Percentiles rank a stretch among this genome's conserved stretches.
Conservation (phyloP, 2,888 invertebrate genomes). For the Nomada ferruginata region DNA sequence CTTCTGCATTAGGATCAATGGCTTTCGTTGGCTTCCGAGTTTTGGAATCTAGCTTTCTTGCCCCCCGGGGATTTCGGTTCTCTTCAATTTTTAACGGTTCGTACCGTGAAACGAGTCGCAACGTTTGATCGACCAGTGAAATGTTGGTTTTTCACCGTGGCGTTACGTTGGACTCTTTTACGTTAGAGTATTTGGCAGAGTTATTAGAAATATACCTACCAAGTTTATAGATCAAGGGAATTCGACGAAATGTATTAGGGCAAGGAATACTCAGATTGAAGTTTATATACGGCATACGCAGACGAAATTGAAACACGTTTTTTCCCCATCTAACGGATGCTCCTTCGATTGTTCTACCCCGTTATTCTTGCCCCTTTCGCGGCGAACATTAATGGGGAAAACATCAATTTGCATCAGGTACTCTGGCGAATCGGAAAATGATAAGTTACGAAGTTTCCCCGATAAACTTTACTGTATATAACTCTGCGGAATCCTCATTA, state of each 20-base stretch:
- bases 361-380: not conserved
- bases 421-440: conserved; percentile 74
- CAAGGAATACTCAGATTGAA: not conserved
- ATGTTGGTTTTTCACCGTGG: not conserved
- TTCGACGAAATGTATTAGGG: not conserved
- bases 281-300: not conserved
- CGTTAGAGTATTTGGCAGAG: too few relatives aligned
- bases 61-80: conserved; percentile 43
- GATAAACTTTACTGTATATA: conserved; percentile 39
- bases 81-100: conserved; percentile 50
- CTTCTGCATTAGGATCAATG: conserved; percentile 74
- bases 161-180: too few relatives aligned
- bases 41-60: conserved; percentile 58
- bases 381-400: conserved; percentile 63
- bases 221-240: not conserved
- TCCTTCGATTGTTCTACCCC: not conserved
- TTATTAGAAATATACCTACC: too few relatives aligned
- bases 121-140: conserved; percentile 30
- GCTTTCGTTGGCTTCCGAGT: conserved; percentile 75
- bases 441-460: conserved; percentile 67
- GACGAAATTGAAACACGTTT: conserved; percentile 1
- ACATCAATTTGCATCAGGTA: conserved; percentile 62
- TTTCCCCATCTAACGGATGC: not conserved
- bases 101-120: conserved; percentile 21
- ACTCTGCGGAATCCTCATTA: conserved; percentile 41